Conservation (phyloP, 1,140 invertebrate species). For the Ostrea edulis region DNA sequence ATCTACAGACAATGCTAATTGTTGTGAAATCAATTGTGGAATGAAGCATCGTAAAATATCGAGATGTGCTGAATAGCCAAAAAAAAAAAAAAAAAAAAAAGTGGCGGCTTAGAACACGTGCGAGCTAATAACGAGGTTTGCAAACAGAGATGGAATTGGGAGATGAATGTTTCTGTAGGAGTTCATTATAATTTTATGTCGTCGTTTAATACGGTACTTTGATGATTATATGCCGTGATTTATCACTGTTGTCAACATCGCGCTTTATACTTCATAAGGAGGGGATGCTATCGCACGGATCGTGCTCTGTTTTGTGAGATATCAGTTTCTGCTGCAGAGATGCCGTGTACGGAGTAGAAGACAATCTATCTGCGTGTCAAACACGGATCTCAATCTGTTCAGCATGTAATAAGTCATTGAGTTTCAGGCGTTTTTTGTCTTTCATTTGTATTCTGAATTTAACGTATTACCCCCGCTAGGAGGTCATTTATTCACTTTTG, state of each 20-base stretch:
- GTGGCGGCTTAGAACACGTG: background rate
- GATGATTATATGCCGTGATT: background rate
- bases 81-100: background rate
- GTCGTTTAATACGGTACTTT: background rate
- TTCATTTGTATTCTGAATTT: no score
- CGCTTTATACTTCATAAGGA: background rate
- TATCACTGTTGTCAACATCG: background rate
- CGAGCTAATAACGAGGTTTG: background rate
- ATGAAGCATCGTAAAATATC: background rate
- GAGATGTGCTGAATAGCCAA: background rate
- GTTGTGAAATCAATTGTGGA: constrained; percentile 6
- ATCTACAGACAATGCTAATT: background rate
- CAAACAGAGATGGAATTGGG: background rate
- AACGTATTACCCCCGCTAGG: no score
- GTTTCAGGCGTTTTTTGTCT: no score
- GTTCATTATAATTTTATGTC: constrained; percentile 3
- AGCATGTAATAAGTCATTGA: no score
- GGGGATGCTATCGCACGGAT: no score
- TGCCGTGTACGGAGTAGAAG: no score
- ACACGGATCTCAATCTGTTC: no score
- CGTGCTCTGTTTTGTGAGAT: no score
- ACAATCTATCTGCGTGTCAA: no score
- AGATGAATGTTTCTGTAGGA: background rate
- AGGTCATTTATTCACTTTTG: no score
- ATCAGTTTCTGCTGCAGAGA: no score